Conservation (phyloP, 2,113 vertebrate species). For the Cercopithecus mona region DNA sequence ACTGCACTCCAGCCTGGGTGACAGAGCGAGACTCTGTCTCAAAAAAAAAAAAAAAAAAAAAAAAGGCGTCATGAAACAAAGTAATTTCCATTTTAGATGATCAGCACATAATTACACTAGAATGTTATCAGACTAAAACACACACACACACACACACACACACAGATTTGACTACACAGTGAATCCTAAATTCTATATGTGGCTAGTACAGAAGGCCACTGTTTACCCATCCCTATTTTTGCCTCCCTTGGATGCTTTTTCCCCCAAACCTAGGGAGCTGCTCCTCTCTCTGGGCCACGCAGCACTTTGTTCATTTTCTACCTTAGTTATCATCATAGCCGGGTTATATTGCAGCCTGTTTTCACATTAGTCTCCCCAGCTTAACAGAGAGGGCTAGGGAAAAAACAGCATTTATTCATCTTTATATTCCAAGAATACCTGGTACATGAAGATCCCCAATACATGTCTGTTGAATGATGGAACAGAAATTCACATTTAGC, state of each 20-base stretch:
- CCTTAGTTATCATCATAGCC: background rate
- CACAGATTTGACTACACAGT: background rate
- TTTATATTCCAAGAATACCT: slow-evolving; percentile 47
- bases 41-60: background rate
- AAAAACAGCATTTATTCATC: background rate
- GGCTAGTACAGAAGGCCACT: background rate
- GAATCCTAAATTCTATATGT: background rate
- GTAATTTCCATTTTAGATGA: slow-evolving; percentile 54
- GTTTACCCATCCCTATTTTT: background rate
- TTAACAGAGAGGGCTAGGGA: background rate
- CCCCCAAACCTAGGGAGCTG: background rate
- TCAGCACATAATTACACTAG: background rate
- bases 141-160: too few species aligned
- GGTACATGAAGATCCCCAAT: slow-evolving; percentile 13
- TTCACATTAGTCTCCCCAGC: background rate
- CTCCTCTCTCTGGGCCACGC: background rate
- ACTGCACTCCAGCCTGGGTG: too few species aligned
- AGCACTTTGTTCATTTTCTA: background rate
- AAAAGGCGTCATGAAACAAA: slow-evolving; percentile 24
- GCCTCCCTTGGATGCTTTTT: background rate
- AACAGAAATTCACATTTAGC: slow-evolving; percentile 42
- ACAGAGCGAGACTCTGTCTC: too few species aligned
- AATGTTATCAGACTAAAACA: background rate
- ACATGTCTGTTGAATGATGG: background rate
- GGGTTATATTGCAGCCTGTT: background rate